Evolutionary conservation across 2,797 vertebrate species (phyloP), one percentile per base, ranked within the genome.

Genomic region (Eulemur coronatus): DNA sequence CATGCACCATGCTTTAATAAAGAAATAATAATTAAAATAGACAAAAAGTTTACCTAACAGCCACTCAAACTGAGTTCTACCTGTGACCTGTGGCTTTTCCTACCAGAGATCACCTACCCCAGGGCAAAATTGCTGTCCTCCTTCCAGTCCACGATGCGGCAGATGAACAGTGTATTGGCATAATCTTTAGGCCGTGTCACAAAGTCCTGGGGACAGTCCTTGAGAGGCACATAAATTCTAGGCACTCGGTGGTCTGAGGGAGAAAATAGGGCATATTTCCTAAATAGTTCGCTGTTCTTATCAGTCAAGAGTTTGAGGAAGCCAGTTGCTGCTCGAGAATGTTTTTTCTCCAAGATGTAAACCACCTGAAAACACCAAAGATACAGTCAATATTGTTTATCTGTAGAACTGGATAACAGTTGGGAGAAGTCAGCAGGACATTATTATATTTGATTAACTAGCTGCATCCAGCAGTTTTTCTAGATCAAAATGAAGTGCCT

Each of bases 181-280:
- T 99, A 99, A 98, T 99, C 99, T 26, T 98, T 99, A 0, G 99
- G 98, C 46, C 99, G 99, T 46, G 97, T 97, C 73, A 95, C 17
- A 26, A 99, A 99, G 97, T 99, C 99, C 35, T 98, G 95, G 9
- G 99, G 99, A 97, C 99, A 99, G 93, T 99, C 99, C 0, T 98
- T 94, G 38, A 99, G 98, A 38, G 99, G 99, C 84, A 99, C 98
- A 0, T 99, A 99, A 18, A 99, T 99, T 69, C 99, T 98, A 4
- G 99, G 99, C 79, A 99, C 99, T 24, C 99, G 99, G 98, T 99
- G 99, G 98, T 99, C 99, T 79, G 99, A 98, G 0, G 99, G 99
- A 72, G 99, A 99, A 98, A 99, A 99, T 98, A 99, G 99, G 94
- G 99, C 99, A 7, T 99, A 99, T 33, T 99, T 99, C 97, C 96